These are phyloP conservation scores for Galendromus occidentalis DNA, from an alignment of 1,140 invertebrate genomes.

Conservation along the genomic window DNA sequence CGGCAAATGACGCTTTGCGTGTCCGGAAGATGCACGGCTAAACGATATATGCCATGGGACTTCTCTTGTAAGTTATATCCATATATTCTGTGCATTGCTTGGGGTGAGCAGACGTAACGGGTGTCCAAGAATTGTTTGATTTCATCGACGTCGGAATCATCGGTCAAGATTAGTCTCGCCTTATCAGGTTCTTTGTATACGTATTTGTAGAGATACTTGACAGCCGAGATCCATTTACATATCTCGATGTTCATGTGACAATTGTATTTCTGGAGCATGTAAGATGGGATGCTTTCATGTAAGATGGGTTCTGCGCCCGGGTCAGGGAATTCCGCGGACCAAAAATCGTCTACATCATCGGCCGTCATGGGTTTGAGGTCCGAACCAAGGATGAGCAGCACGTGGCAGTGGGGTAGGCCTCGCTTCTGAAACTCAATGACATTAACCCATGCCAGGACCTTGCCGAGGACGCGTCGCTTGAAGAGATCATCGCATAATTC, in stretches of 20 bases:
- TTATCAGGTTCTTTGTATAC: conserved; percentile 25
- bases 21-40: too few relatives aligned
- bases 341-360: conserved; percentile 30
- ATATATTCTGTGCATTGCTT: conserved; percentile 20
- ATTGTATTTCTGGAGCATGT: conserved; percentile 21
- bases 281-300: conserved; percentile 21
- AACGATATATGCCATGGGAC: neutral
- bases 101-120: conserved; percentile 19
- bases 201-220: conserved; percentile 26
- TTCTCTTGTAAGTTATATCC: conserved; percentile 9
- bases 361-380: conserved; percentile 13
- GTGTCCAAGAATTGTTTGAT: conserved; percentile 16
- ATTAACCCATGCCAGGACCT: conserved; percentile 11
- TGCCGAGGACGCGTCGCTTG: conserved; percentile 12
- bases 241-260: conserved; percentile 26
- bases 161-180: conserved; percentile 14
- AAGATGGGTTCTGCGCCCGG: conserved; percentile 25
- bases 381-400: conserved; percentile 21
- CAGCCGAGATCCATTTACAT: conserved; percentile 21
- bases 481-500: conserved; percentile 15
- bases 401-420: conserved; percentile 28
- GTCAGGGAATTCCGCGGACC: conserved; percentile 36
- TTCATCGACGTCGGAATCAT: conserved; percentile 16
- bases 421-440: conserved; percentile 27
- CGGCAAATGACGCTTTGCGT: too few relatives aligned